These are phyloP conservation scores for Vannuccia rotundouncinata DNA, from an alignment of 2,888 invertebrate genomes.

Conservation along the genomic window DNA sequence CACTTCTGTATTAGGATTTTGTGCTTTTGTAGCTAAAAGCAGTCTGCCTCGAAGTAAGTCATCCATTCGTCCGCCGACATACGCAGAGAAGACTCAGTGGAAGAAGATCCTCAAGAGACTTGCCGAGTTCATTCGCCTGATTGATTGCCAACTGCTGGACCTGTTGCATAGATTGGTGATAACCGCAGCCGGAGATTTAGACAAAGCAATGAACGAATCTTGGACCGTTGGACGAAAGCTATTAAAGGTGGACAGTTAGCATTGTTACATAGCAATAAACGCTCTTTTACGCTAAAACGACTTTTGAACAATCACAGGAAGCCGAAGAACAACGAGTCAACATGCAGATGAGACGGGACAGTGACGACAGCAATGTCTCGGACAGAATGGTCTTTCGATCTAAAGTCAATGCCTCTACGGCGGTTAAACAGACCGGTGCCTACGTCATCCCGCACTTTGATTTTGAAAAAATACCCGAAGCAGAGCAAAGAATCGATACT, in stretches of 20 bases:
- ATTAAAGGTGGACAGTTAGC: background rate
- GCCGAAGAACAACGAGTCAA: background rate
- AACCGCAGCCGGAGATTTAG: slow-evolving; percentile 47
- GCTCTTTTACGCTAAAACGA: background rate
- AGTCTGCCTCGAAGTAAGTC: background rate
- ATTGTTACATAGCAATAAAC: background rate
- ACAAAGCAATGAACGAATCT: slow-evolving; percentile 48
- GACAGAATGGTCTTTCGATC: background rate
- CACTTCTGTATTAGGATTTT: no score
- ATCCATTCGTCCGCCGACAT: slow-evolving; percentile 44
- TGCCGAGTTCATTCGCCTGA: slow-evolving; percentile 49
- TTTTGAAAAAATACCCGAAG: slow-evolving; percentile 47
- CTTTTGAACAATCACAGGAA: background rate
- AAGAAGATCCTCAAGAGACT: slow-evolving; percentile 51
- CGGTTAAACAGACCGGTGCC: slow-evolving; percentile 36
- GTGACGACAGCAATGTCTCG: background rate
- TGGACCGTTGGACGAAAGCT: slow-evolving; percentile 44
- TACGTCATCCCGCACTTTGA: slow-evolving; percentile 52
- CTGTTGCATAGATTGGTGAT: slow-evolving; percentile 52
- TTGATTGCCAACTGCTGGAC: slow-evolving; percentile 53
- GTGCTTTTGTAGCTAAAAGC: background rate
- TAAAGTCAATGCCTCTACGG: background rate
- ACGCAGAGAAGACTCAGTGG: slow-evolving; percentile 55
- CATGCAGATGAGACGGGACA: background rate
- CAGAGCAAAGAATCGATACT: slow-evolving; percentile 46